Evolutionary conservation across 1,140 invertebrate genomes (phyloP), one percentile per base, ranked within the genome.

Genomic region (Venustaconcha ellipsiformis): DNA sequence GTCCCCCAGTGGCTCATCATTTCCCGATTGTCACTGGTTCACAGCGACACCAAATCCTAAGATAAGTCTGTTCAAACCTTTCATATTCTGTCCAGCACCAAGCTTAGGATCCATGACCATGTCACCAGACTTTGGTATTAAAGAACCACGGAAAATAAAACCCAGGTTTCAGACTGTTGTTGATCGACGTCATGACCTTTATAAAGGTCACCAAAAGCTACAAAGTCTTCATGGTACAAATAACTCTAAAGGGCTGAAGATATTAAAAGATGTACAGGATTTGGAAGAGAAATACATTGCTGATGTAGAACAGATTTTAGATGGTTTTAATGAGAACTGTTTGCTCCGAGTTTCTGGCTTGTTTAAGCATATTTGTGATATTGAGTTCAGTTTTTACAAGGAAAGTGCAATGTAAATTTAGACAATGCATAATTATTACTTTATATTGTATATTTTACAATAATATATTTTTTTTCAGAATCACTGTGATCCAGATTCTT

Each of bases 11-110:
- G 37, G 37, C 37, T 37, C 37, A 30, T 14, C 62, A 64, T 81
- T 82, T 14, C 90, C 90, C 14, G 80, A 81, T 57, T 92, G 92
- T 74, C 94, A 96, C 87, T 96, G 94, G 94, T 95, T 96, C 83
- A 96, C 95, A 8, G 95, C 93, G 2, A 96, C 95, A 20, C 94
- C 94, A 2, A 94, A 95, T 89, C 93, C 95, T 1, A 91, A 91
- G 56, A 90, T 92, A 67, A 95, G 94, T 1, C 93, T 94, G 20
- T 96, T 94, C 88, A 96, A 96, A 87, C 95, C 95, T n/a, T 96
- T 95, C 83, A 91, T 95, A 17, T 96, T 96, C 84, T 93, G 93
- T 1, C 92, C 92, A 8, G 92, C 92, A 72, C 92, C 78, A 37
- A 60, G 72, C 26, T 68, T 83, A 30, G 86, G 85, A 6, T 67